Base-by-base conservation (phyloP, 64 coral and sea anemone species). In the Actinia equina region DNA sequence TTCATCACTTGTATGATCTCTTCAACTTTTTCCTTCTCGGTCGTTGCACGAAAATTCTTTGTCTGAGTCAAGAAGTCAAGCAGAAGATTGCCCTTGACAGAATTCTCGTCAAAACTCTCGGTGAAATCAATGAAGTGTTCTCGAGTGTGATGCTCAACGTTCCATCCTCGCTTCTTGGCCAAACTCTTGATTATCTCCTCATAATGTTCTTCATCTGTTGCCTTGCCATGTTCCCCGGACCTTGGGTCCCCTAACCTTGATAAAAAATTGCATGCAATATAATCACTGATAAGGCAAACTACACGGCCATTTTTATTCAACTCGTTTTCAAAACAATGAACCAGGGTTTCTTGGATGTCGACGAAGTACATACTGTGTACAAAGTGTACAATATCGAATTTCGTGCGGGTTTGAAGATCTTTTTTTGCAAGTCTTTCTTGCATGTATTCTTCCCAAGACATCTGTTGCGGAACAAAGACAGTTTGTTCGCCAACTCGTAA, bases 61-160 rank as follows among this genome's bases (percentile, higher is more conserved):
- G n/a, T n/a, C n/a, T n/a, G n/a, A n/a, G n/a, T n/a, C n/a, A n/a
- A n/a, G n/a, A n/a, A n/a, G n/a, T n/a, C n/a, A n/a, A n/a, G n/a
- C n/a, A n/a, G n/a, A n/a, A n/a, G n/a, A n/a, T n/a, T n/a, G n/a
- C n/a, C n/a, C n/a, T n/a, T n/a, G n/a, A n/a, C n/a, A n/a, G n/a
- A n/a, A n/a, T n/a, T n/a, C n/a, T 70, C 77, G 20, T 94, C 76
- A 53, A 94, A 90, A 19, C 82, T 54, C n/a, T 89, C 88, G 26
- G 84, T 89, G 3, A 87, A 88, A 42, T 89, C 92, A 41, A 94
- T 42, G 8, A 52, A 70, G 82, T 89, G 89, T 45, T 94, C 92
- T 7, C 82, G 63, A 5, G n/a, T 63, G 85, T 86, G 59, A 57
- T 82, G 46, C 7, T 90, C 63, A 42, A 88, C 16, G 30, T 87